Base-by-base conservation (phyloP, 2,888 invertebrate species). In the Dryobotodes eremita region DNA sequence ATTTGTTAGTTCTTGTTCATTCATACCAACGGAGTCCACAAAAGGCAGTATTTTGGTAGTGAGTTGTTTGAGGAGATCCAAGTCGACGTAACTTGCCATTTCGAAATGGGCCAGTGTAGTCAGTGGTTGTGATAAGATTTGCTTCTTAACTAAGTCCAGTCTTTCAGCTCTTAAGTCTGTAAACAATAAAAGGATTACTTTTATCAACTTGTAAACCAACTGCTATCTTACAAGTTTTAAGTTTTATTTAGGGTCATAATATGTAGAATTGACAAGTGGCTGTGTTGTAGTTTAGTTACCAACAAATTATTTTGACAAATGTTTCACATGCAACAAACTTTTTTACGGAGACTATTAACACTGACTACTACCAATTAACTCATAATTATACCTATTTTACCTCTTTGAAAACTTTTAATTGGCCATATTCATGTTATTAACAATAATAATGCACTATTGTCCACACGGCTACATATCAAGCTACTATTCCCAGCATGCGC, bases 21-120 rank as follows among this genome's bases (percentile, higher is more conserved):
- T 99, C 98, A 98, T 98, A 6, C 99, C 99, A 7, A 98, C 96
- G 0, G 98, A 98, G 92, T 99, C 98, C 0, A 98, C 97, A 90
- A 97, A 98, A 0, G 98, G 98, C 82, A 98, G 95, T 0, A 99
- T 97, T 87, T 97, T 97, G 8, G 97, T 97, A 0, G 97, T 97
- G 0, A 99, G 94, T 69, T 98, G 97, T 75, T 97, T 95, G 17
- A 99, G 93, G 17, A 98, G 95, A 66, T 97, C 97, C 74, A 98
- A 96, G 91, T 99, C 98, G 0, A 98, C 98, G 90, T 98, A 98
- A 71, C 98, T 98, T 8, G 98, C 99, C 98, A 99, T 98, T 94
- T 99, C 99, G 92, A 99, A 99, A 92, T 99, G 98, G 68, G 98
- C 97, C 85, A 97, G 94, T 5, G 98, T 98, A 15, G 96, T 93